These are phyloP conservation scores for Spea multiplicata DNA, from an alignment of 2,113 vertebrate genomes.

Conservation along the genomic window DNA sequence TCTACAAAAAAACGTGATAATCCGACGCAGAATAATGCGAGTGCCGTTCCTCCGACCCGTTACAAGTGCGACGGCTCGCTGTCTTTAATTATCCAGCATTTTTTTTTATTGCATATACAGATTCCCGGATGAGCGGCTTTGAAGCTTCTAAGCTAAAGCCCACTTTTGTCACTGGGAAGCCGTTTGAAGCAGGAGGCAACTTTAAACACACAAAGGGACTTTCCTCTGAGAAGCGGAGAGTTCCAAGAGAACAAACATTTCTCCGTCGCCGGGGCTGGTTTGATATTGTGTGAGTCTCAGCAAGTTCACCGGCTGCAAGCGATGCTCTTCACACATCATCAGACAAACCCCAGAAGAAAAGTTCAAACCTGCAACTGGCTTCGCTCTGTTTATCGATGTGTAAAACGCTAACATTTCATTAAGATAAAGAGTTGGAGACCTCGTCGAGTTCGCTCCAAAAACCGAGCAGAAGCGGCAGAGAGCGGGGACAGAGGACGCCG, in stretches of 20 bases:
- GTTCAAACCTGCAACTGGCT: slow-evolving; percentile 41
- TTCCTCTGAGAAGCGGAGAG: slow-evolving; percentile 11
- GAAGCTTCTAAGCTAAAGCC: slow-evolving; percentile 21
- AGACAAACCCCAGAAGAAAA: slow-evolving; percentile 43
- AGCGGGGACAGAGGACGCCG: not conserved
- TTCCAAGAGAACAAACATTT: slow-evolving; percentile 31
- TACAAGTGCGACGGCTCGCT: not conserved
- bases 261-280: slow-evolving; percentile 26
- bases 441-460: slow-evolving; percentile 14
- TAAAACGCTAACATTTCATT: slow-evolving; percentile 42
- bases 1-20: too few species aligned
- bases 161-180: slow-evolving; percentile 25
- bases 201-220: slow-evolving; percentile 37
- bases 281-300: slow-evolving; percentile 43
- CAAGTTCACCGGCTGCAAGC: slow-evolving; percentile 32
- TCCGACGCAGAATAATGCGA: slow-evolving; percentile 7
- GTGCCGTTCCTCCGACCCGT: slow-evolving; percentile 6
- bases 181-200: slow-evolving; percentile 39
- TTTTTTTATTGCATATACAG: slow-evolving; percentile 5
- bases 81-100: slow-evolving; percentile 31
- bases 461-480: slow-evolving; percentile 22
- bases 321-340: slow-evolving; percentile 38
- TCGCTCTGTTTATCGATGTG: slow-evolving; percentile 44
- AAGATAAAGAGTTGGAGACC: slow-evolving; percentile 38
- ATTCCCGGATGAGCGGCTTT: slow-evolving; percentile 15